These are phyloP conservation scores for Paedocypris micromegethes DNA, from an alignment of 2,797 vertebrate genomes.

Conservation along the genomic window DNA sequence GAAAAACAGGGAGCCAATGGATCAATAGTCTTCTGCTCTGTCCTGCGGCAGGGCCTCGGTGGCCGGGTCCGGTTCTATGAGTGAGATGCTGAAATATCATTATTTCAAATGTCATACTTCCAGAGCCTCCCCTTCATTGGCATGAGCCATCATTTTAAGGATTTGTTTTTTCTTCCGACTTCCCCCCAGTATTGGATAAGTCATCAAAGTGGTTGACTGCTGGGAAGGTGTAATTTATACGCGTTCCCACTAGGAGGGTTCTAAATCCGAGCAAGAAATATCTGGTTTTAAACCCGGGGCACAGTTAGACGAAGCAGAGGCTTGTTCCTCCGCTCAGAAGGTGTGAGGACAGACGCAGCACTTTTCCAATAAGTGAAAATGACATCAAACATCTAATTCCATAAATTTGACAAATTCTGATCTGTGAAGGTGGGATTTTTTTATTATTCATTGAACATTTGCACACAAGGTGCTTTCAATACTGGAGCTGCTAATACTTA, in stretches of 20 bases:
- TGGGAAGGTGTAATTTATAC: slow-evolving; percentile 35
- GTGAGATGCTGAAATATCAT: slow-evolving; percentile 40
- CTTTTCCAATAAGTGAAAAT: background rate
- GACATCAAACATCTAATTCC: slow-evolving; percentile 3
- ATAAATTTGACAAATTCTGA: background rate
- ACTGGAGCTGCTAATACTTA: too few species aligned
- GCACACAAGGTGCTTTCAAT: too few species aligned
- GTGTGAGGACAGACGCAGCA: background rate
- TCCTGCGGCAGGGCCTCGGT: slow-evolving; percentile 29
- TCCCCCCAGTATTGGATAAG: slow-evolving; percentile 32
- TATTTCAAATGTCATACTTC: slow-evolving; percentile 45
- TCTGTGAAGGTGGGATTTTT: background rate
- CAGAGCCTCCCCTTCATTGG: slow-evolving; percentile 19
- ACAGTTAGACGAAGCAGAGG: too few species aligned
- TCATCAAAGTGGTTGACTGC: slow-evolving; percentile 33
- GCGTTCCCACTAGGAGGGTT: slow-evolving; percentile 15
- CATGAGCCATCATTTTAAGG: slow-evolving; percentile 38
- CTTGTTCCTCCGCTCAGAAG: background rate
- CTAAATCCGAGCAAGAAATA: slow-evolving; percentile 29
- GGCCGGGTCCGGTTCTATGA: slow-evolving; percentile 34
- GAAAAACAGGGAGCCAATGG: slow-evolving; percentile 44
- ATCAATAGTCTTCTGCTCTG: slow-evolving; percentile 49
- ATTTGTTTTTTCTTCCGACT: slow-evolving; percentile 35
- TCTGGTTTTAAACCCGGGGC: background rate
- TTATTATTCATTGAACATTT: too few species aligned